These are phyloP conservation scores for Odontesthes bonariensis DNA, from an alignment of 2,113 vertebrate genomes.

Conservation along the genomic window DNA sequence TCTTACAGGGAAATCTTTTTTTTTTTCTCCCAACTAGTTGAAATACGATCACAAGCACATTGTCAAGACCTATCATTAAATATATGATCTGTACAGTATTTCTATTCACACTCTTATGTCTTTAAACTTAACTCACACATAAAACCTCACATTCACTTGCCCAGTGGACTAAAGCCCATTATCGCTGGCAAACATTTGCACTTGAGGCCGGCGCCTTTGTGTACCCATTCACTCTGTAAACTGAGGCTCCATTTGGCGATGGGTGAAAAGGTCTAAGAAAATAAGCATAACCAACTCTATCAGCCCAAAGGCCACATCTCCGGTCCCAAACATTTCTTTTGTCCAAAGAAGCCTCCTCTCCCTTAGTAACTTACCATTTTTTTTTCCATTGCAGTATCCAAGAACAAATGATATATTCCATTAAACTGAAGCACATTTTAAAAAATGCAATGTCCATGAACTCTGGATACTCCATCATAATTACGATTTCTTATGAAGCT, in stretches of 20 bases:
- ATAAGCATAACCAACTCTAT: conserved; percentile 50
- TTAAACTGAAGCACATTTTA: conserved; percentile 14
- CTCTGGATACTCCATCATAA: background rate
- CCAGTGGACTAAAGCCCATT: conserved; percentile 55
- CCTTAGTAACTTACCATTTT: conserved; percentile 8
- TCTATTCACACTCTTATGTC: conserved; percentile 12
- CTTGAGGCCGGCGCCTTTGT: conserved; percentile 57
- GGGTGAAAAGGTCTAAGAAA: conserved; percentile 54
- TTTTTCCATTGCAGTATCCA: background rate
- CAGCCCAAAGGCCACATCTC: conserved; percentile 62
- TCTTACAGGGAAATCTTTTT: background rate
- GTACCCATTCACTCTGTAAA: conserved; percentile 59
- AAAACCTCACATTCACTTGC: conserved; percentile 30
- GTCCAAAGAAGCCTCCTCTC: conserved; percentile 11
- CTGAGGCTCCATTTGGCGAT: conserved; percentile 55
- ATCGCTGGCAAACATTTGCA: conserved; percentile 72
- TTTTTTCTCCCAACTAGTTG: background rate
- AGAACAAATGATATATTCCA: conserved; percentile 14
- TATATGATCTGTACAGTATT: background rate
- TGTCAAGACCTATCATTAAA: conserved; percentile 2
- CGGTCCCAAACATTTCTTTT: conserved; percentile 29
- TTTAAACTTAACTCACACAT: conserved; percentile 32
- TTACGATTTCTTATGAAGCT: conserved; percentile 3
- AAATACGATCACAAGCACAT: background rate
- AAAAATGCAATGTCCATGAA: background rate